Percentiles rank a stretch among this genome's conserved stretches.
Evolutionary conservation across 1,140 invertebrate genomes (phyloP).

Genomic region (Wiebesia pumilae): DNA sequence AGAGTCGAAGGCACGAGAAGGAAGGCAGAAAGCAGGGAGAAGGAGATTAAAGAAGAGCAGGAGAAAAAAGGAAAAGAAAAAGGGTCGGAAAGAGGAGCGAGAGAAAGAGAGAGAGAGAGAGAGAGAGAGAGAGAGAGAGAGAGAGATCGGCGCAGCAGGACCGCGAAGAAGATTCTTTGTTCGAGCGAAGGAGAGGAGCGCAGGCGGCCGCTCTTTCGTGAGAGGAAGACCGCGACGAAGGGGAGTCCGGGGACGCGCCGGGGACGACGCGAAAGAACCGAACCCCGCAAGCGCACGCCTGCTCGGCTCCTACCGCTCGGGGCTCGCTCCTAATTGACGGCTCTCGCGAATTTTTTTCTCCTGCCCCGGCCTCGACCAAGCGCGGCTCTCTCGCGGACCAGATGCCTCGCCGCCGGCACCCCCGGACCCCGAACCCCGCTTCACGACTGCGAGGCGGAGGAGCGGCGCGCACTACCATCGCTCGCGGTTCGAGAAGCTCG

Average conservation of each 20-base stretch:
- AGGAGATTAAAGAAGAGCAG: slow-evolving; percentile 30
- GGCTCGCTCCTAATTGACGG: slow-evolving; percentile 65
- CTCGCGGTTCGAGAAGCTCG: slow-evolving; percentile 55
- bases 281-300: slow-evolving; percentile 56
- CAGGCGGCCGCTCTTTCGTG: background rate
- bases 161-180: slow-evolving; percentile 47
- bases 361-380: slow-evolving; percentile 22
- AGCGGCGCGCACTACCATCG: too few species aligned
- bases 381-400: slow-evolving; percentile 42
- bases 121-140: background rate
- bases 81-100: background rate
- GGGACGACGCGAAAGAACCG: slow-evolving; percentile 50
- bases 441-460: too few species aligned
- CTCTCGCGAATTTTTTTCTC: slow-evolving; percentile 60
- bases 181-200: slow-evolving; percentile 33
- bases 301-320: slow-evolving; percentile 50
- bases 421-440: slow-evolving; percentile 15
- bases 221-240: background rate
- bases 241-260: slow-evolving; percentile 35
- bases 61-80: slow-evolving; percentile 10
- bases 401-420: slow-evolving; percentile 38
- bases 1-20: background rate
- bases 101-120: slow-evolving; percentile 3
- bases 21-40: background rate
- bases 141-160: slow-evolving; percentile 25